A percentile compares a stretch with the other conserved stretches of the same genome.
Conservation (phyloP, 2,113 vertebrate genomes). For the Xyrauchen texanus region DNA sequence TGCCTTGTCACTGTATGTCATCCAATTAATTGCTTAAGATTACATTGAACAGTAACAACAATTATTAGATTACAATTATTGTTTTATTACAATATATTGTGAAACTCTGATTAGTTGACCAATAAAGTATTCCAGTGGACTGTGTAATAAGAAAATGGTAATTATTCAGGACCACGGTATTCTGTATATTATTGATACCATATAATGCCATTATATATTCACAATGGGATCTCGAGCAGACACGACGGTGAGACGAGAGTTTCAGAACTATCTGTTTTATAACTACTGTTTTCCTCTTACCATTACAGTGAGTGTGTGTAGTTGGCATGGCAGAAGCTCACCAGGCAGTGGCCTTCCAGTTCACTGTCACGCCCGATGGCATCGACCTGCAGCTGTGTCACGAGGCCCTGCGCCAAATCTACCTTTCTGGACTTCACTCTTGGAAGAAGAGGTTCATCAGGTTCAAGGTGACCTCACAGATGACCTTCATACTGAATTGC, state of each 20-base stretch:
- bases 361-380: slow-evolving; percentile 56
- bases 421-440: slow-evolving; percentile 55
- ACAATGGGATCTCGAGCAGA: too few species aligned
- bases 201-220: too few species aligned
- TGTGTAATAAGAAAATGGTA: too few species aligned
- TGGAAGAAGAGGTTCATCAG: slow-evolving; percentile 59
- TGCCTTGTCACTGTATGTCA: not conserved
- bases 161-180: too few species aligned
- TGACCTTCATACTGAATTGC: not conserved
- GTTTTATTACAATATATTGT: not conserved
- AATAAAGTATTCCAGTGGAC: too few species aligned
- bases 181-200: too few species aligned
- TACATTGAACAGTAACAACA: not conserved
- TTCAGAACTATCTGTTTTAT: too few species aligned
- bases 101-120: not conserved
- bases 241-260: too few species aligned
- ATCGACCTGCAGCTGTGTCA: slow-evolving; percentile 57
- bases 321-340: slow-evolving; percentile 57
- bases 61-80: not conserved
- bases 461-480: slow-evolving; percentile 39
- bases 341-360: slow-evolving; percentile 58
- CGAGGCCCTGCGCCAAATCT: slow-evolving; percentile 56
- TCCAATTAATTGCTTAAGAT: not conserved
- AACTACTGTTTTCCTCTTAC: not conserved
- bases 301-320: not conserved